phyloP scores from a whole-genome alignment of 2,113 vertebrate genomes.

The Pogonocichla stellata region DNA sequence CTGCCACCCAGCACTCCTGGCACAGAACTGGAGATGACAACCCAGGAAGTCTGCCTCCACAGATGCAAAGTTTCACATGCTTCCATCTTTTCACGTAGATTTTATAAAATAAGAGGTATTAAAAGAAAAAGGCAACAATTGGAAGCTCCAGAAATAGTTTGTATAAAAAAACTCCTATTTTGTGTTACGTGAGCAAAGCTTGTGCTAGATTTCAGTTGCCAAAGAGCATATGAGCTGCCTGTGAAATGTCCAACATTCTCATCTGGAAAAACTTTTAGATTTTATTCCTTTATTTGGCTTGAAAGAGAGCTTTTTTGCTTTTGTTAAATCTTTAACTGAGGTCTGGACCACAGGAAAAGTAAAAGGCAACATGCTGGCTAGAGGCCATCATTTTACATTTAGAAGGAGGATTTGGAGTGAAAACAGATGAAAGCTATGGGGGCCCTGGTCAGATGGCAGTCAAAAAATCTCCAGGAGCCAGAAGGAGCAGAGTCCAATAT shows the following conservation, averaged over 20 bases:
- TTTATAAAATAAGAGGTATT: background rate
- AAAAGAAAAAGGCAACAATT: background rate
- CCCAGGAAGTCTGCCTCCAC: background rate
- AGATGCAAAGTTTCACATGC: background rate
- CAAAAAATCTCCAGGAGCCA: constrained; percentile 45
- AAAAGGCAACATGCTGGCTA: constrained; percentile 46
- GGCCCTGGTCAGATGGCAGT: constrained; percentile 45
- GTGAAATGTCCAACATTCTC: constrained; percentile 29
- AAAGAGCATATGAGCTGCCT: background rate
- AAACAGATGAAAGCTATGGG: constrained; percentile 52
- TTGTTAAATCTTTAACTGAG: constrained; percentile 53
- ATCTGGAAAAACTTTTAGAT: constrained; percentile 38
- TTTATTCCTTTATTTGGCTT: constrained; percentile 51
- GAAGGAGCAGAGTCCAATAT: background rate
- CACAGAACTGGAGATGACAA: background rate
- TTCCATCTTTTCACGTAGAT: constrained; percentile 16
- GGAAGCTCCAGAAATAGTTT: constrained; percentile 21
- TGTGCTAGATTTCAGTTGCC: constrained; percentile 36
- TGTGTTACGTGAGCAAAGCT: background rate
- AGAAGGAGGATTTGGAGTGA: constrained; percentile 46
- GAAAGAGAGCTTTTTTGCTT: constrained; percentile 26
- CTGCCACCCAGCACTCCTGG: background rate
- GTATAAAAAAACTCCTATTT: background rate
- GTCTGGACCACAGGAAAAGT: constrained; percentile 39
- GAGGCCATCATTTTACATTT: constrained; percentile 48